Evolutionary conservation across 2,113 vertebrate species (phyloP).

Genomic region (Varanus salvator): DNA sequence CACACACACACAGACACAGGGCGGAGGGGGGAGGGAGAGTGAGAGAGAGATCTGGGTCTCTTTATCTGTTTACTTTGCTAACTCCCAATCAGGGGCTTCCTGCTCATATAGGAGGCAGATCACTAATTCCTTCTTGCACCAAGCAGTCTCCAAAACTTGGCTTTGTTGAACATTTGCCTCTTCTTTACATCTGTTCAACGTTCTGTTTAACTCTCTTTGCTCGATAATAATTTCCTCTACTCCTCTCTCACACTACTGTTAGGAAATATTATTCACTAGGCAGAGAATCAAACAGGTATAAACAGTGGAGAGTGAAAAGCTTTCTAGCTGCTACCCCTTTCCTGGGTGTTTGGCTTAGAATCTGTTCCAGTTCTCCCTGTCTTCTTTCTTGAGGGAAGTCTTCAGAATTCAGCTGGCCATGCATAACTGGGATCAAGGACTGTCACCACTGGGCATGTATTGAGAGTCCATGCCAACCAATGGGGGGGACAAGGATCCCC

Average conservation of each 20-base stretch:
- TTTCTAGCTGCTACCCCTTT: not conserved
- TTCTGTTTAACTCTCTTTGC: not conserved
- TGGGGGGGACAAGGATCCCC: too few relatives aligned
- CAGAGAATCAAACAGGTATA: not conserved
- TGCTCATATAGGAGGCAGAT: conserved; percentile 1
- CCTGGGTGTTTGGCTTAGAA: not conserved
- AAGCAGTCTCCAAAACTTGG: not conserved
- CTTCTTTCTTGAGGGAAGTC: not conserved
- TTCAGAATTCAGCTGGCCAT: not conserved
- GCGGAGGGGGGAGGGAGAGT: too few relatives aligned
- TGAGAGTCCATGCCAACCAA: too few relatives aligned
- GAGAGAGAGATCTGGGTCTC: not conserved
- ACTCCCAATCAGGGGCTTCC: not conserved
- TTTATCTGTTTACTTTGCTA: not conserved
- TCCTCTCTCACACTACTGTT: not conserved
- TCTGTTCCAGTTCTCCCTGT: not conserved
- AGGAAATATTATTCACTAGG: not conserved
- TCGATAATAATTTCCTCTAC: not conserved
- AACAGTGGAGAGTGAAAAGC: not conserved
- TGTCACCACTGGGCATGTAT: too few relatives aligned
- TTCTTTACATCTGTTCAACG: not conserved
- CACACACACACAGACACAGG: not conserved
- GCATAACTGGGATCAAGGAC: too few relatives aligned
- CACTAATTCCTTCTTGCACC: conserved; percentile 5
- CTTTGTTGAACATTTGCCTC: not conserved